A percentile compares a stretch with the other conserved stretches of the same genome.
Evolutionary conservation across 2,888 invertebrate species (phyloP).

Genomic region (Scaptomyza flava): DNA sequence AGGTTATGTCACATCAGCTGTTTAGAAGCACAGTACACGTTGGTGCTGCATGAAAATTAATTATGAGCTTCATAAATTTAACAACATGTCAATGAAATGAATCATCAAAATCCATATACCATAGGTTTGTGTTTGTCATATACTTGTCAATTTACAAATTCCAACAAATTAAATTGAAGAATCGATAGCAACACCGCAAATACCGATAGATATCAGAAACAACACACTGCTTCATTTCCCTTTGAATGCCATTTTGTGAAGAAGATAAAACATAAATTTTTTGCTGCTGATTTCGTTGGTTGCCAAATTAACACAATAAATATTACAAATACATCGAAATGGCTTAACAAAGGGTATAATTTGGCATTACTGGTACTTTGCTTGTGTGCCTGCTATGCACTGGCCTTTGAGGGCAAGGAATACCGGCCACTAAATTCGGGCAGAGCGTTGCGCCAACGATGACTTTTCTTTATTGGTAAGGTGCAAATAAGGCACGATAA

Average conservation of each 20-base stretch:
- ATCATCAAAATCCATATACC: neutral
- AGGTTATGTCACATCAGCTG: slow-evolving; percentile 74
- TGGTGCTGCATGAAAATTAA: slow-evolving; percentile 16
- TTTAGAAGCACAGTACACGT: slow-evolving; percentile 23
- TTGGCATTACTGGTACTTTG: slow-evolving; percentile 73
- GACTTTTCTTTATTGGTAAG: slow-evolving; percentile 94
- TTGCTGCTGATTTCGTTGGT: slow-evolving; percentile 34
- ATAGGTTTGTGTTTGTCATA: neutral
- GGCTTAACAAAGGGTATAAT: slow-evolving; percentile 58
- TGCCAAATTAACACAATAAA: slow-evolving; percentile 5
- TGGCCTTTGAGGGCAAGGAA: slow-evolving; percentile 85
- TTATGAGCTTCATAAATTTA: neutral
- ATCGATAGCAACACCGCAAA: neutral
- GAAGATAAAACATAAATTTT: slow-evolving; percentile 41
- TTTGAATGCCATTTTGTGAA: slow-evolving; percentile 26
- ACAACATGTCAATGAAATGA: neutral
- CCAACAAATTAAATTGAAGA: neutral
- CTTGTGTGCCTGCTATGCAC: slow-evolving; percentile 72
- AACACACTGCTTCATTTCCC: slow-evolving; percentile 6
- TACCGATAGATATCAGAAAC: neutral
- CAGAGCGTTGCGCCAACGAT: slow-evolving; percentile 90
- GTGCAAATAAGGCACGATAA: slow-evolving; percentile 31
- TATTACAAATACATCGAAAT: slow-evolving; percentile 29
- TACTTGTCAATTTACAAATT: neutral
- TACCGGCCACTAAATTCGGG: slow-evolving; percentile 89